Base-by-base conservation (phyloP, 2,113 vertebrate species). In the Scalopus aquaticus region DNA sequence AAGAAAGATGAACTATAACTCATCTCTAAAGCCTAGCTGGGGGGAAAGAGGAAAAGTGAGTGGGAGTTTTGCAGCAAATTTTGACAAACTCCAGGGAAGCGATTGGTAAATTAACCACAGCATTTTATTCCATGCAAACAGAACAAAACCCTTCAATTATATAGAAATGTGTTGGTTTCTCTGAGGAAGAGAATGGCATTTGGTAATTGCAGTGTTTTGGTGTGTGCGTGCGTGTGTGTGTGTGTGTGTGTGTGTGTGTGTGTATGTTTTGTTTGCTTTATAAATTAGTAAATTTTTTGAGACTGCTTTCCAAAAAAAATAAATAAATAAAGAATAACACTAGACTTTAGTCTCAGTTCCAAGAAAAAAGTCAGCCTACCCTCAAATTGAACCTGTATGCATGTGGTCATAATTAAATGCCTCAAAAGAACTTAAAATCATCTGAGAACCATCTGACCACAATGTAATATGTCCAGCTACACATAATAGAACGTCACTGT, bases 361-460 rank as follows among this genome's bases (percentile, higher is more conserved):
- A 77, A 37, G 44, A 32, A 64, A 74, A 77, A 85, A 82, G 60
- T 80, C 58, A 81, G 9, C 42, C 46, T 91, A 93, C 46, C 90
- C 91, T 97, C 87, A 62, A 54, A 60, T 91, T 95, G 93, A 96
- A 97, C 79, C 70, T 77, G 15, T 64, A 91, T n/a, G 70, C 95
- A 89, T 90, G 89, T 96, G 93, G 79, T 95, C 87, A 77, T 64
- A 91, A 95, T 96, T 90, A 94, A 80, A 95, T 28, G 76, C 86
- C 83, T 94, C 90, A 72, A 17, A 91, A 96, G 92, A 90, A 90
- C 32, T 78, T 54, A 28, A 70, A 88, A 49, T 94, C 91, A 77
- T 91, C 89, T 79, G 91, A 93, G 58, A 93, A 46, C 54, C 87
- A 81, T 90, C 87, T 70, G 89, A 91, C 54, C 82, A 44, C 26